These are phyloP conservation scores for Brachystomella parvula DNA, from an alignment of 1,140 invertebrate genomes.

Conservation along the genomic window DNA sequence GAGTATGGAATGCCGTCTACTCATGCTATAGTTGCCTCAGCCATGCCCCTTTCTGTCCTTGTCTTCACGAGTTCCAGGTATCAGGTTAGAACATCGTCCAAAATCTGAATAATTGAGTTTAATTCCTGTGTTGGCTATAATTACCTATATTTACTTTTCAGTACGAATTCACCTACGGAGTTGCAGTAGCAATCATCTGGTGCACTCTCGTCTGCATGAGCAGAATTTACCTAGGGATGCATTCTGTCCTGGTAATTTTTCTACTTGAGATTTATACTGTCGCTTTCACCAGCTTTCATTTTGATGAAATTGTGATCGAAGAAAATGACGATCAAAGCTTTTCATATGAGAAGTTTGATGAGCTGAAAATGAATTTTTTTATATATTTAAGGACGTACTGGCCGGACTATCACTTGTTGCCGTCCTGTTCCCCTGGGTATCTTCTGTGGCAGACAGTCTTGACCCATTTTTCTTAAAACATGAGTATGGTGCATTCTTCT, in stretches of 20 bases:
- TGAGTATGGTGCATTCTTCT: conserved; percentile 55
- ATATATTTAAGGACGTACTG: conserved; percentile 57
- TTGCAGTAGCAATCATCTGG: conserved; percentile 50
- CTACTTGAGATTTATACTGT: too few relatives aligned
- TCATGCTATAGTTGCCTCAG: conserved; percentile 81
- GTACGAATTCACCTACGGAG: conserved; percentile 46
- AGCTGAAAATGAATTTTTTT: too few relatives aligned
- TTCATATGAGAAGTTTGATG: too few relatives aligned
- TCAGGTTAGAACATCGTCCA: conserved; percentile 48
- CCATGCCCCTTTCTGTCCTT: conserved; percentile 74
- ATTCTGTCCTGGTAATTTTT: conserved; percentile 65
- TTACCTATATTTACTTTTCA: conserved; percentile 42
- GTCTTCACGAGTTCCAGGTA: conserved; percentile 72
- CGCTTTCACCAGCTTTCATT: too few relatives aligned
- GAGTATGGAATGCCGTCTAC: conserved; percentile 84
- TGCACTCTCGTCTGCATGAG: conserved; percentile 72
- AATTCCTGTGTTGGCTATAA: too few relatives aligned
- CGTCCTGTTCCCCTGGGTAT: conserved; percentile 57
- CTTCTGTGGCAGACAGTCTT: conserved; percentile 63
- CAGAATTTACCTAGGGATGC: conserved; percentile 85
- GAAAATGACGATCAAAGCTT: too few relatives aligned
- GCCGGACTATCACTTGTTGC: conserved; percentile 61
- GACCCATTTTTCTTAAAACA: conserved; percentile 64
- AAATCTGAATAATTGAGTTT: too few relatives aligned
- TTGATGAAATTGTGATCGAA: too few relatives aligned